Conservation (phyloP, 1,140 invertebrate species). For the Atopsyche davidsoni region DNA sequence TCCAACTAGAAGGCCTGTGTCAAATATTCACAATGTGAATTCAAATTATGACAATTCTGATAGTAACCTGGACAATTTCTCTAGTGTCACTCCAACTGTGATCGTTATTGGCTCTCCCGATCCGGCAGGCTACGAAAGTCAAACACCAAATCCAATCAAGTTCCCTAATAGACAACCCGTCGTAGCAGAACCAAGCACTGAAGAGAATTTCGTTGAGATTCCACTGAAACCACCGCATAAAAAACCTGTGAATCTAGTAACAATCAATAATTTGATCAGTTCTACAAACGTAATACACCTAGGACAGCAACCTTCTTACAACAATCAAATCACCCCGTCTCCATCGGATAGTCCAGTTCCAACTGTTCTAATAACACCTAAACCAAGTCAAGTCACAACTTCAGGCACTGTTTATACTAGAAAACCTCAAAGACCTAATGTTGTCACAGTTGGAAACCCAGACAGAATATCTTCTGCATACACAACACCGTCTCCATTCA, state of each 20-base stretch:
- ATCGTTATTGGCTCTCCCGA: conserved; percentile 57
- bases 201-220: conserved; percentile 40
- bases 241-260: conserved; percentile 48
- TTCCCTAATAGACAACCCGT: conserved; percentile 23
- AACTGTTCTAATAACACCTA: conserved; percentile 55
- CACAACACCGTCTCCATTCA: conserved; percentile 34
- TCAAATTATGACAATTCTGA: conserved; percentile 23
- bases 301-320: conserved; percentile 32
- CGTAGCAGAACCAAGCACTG: conserved; percentile 31
- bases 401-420: conserved; percentile 35
- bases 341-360: conserved; percentile 44
- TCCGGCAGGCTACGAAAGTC: conserved; percentile 35
- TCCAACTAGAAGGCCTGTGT: conserved; percentile 26
- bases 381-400: conserved; percentile 49
- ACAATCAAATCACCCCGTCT: conserved; percentile 36
- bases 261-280: conserved; percentile 52
- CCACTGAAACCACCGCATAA: conserved; percentile 42
- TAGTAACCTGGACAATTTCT: conserved; percentile 37
- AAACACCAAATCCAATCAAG: conserved; percentile 39
- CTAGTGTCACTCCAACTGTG: conserved; percentile 62
- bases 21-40: conserved; percentile 27
- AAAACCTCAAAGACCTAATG: conserved; percentile 26
- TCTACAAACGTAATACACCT: conserved; percentile 50
- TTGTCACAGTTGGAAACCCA: conserved; percentile 1
- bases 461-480: background rate